These are phyloP conservation scores for Hyles vespertilio DNA, from an alignment of 1,140 invertebrate genomes.

Conservation along the genomic window DNA sequence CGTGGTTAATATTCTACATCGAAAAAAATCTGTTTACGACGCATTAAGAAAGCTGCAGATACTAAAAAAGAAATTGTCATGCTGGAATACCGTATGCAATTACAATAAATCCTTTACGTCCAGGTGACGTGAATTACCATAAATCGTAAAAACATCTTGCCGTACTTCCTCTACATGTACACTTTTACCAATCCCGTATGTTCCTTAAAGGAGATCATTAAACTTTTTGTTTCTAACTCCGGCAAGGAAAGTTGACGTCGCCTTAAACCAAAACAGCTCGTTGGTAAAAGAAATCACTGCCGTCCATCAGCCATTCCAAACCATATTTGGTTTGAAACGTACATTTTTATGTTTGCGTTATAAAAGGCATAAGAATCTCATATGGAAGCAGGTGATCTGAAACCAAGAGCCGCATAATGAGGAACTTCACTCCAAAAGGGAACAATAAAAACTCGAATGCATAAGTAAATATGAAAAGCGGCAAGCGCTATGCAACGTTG, in stretches of 20 bases:
- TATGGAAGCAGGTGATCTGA: slow-evolving; percentile 36
- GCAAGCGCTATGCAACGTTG: too few species aligned
- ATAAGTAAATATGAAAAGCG: slow-evolving; percentile 7
- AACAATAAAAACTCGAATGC: slow-evolving; percentile 15
- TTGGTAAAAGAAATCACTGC: slow-evolving; percentile 66
- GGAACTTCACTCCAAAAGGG: slow-evolving; percentile 11
- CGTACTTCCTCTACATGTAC: too few species aligned
- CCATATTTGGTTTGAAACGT: slow-evolving; percentile 57
- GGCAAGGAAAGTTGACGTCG: slow-evolving; percentile 60
- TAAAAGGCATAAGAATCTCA: slow-evolving; percentile 42
- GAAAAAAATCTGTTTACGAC: too few species aligned
- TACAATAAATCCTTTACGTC: too few species aligned
- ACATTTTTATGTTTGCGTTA: slow-evolving; percentile 37
- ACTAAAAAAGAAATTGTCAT: too few species aligned
- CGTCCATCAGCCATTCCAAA: slow-evolving; percentile 40
- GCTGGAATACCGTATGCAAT: too few species aligned
- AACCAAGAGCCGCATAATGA: slow-evolving; percentile 15
- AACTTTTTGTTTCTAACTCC: slow-evolving; percentile 54
- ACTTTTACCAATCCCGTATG: slow-evolving; percentile 11
- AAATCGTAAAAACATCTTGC: too few species aligned
- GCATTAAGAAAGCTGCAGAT: too few species aligned
- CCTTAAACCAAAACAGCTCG: slow-evolving; percentile 47
- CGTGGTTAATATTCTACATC: too few species aligned
- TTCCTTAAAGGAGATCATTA: slow-evolving; percentile 4
- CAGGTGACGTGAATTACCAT: too few species aligned